Percentiles rank a stretch among this genome's conserved stretches.
Conservation (phyloP, 1,140 invertebrate genomes). For the Macrostomum lignano region DNA sequence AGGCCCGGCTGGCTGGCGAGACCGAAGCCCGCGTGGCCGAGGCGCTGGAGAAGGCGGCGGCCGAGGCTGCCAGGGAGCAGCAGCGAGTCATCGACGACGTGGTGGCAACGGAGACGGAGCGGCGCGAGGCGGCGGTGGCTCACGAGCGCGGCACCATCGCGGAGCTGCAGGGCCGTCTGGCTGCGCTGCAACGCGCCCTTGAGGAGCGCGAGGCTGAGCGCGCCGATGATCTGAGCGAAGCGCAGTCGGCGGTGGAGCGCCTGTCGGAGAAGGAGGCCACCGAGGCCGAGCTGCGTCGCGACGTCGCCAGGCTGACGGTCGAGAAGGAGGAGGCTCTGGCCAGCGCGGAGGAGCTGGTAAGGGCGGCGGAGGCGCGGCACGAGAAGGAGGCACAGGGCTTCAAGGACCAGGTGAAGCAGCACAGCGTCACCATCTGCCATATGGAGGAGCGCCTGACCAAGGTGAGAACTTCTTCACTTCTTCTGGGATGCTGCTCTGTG, state of each 20-base stretch:
- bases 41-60: constrained; percentile 15
- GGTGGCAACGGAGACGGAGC: constrained; percentile 13
- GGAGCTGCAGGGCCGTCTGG: constrained; percentile 13
- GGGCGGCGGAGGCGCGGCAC: constrained; percentile 9
- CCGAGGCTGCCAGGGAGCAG: constrained; percentile 18
- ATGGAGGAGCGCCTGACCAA: constrained; percentile 24
- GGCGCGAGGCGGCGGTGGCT: constrained; percentile 12
- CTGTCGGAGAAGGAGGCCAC: too few relatives aligned
- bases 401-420: constrained; percentile 23
- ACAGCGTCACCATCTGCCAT: constrained; percentile 23
- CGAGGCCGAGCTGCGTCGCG: too few relatives aligned
- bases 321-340: too few relatives aligned
- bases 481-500: too few relatives aligned
- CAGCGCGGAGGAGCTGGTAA: neutral
- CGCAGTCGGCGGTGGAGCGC: too few relatives aligned
- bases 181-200: constrained; percentile 9
- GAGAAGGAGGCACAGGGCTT: constrained; percentile 12
- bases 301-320: too few relatives aligned
- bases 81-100: constrained; percentile 19
- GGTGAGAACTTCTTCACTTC: too few relatives aligned
- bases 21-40: constrained; percentile 12
- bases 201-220: constrained; percentile 9
- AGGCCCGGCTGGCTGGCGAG: constrained; percentile 11
- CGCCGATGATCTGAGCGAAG: constrained; percentile 6
- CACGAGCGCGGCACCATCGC: constrained; percentile 12